These are phyloP conservation scores for Perognathus longimembris DNA, from an alignment of 2,113 vertebrate species.

Conservation along the genomic window DNA sequence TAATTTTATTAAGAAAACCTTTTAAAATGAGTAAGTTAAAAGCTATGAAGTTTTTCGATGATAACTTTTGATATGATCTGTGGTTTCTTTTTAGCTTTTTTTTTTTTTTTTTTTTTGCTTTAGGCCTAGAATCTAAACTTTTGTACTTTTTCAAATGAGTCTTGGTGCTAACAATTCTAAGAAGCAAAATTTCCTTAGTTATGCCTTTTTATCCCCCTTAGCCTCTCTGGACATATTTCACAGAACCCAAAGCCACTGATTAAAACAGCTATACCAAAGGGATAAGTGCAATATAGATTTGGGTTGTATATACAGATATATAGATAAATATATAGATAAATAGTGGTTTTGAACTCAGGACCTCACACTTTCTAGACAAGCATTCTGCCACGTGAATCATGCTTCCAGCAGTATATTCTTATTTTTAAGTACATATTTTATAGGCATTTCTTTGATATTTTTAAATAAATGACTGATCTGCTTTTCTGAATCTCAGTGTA, in stretches of 20 bases:
- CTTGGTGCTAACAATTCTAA: neutral
- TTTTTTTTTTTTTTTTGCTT: neutral
- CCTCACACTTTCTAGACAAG: no score
- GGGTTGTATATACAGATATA: neutral
- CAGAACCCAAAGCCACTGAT: neutral
- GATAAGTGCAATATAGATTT: neutral
- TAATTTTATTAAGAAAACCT: slow-evolving; percentile 46
- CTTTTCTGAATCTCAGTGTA: neutral
- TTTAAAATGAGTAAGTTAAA: slow-evolving; percentile 6
- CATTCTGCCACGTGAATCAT: no score
- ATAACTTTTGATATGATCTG: neutral
- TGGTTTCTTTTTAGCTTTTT: neutral
- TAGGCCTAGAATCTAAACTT: neutral
- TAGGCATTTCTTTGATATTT: slow-evolving; percentile 42
- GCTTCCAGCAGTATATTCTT: neutral
- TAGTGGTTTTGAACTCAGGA: no score
- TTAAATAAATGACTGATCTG: neutral
- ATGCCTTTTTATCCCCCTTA: neutral
- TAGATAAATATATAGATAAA: no score
- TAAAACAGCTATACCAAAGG: neutral
- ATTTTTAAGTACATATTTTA: slow-evolving; percentile 28
- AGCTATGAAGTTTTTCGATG: neutral
- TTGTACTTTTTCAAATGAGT: slow-evolving; percentile 2
- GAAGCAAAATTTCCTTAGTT: neutral
- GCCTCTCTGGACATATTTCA: neutral